A percentile compares a stretch with the other conserved stretches of the same genome.
Conservation (phyloP, 2,888 invertebrate species). For the Zelleria hepariella region DNA sequence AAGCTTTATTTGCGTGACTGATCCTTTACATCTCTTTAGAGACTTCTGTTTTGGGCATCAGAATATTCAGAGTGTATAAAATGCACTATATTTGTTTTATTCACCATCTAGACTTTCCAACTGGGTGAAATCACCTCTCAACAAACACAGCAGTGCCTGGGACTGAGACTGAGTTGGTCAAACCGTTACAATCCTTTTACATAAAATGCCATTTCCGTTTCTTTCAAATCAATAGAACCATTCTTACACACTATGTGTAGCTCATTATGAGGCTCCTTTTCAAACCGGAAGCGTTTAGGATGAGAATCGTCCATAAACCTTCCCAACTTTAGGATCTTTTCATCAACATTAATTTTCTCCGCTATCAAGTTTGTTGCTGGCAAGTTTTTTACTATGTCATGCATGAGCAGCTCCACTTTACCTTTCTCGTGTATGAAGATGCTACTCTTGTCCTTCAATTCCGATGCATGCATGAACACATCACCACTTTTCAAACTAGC, state of each 20-base stretch:
- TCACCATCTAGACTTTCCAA: no score
- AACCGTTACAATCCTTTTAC: neutral
- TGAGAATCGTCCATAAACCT: conserved; percentile 63
- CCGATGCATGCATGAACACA: conserved; percentile 57
- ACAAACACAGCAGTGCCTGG: neutral
- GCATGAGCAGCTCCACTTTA: conserved; percentile 56
- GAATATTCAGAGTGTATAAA: no score
- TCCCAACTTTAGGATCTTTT: conserved; percentile 56
- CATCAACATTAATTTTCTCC: conserved; percentile 59
- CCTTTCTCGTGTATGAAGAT: conserved; percentile 68
- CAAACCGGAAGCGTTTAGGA: conserved; percentile 59
- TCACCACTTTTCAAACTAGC: conserved; percentile 64
- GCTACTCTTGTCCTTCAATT: conserved; percentile 57
- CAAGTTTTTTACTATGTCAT: conserved; percentile 52
- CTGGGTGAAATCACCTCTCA: no score
- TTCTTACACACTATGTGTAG: conserved; percentile 66
- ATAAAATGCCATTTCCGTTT: conserved; percentile 47
- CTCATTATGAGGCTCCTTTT: conserved; percentile 54
- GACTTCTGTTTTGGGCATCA: no score
- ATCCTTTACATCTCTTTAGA: neutral
- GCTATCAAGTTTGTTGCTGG: conserved; percentile 65
- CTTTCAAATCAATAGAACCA: conserved; percentile 62
- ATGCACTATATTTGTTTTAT: no score
- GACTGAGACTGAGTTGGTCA: neutral
- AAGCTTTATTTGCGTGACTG: neutral